Base-by-base conservation (phyloP, 2,888 invertebrate genomes). In the Amaurobius ferox region DNA sequence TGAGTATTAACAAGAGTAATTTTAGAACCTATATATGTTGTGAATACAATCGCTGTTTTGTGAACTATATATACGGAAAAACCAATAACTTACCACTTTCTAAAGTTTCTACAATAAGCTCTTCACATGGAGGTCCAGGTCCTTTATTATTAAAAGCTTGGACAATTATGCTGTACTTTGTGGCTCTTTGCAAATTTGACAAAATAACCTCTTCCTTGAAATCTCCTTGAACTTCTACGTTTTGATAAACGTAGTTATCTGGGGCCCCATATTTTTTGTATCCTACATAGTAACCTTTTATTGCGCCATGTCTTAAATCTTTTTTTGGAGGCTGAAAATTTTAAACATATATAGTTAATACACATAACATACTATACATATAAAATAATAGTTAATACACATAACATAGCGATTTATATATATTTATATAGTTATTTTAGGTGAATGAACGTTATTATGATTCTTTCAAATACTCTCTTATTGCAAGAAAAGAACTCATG, bases 251-350 rank as follows among this genome's bases (percentile, higher is more conserved):
- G 39, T 86, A 88, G 11, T 86, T 71, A 19, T 88, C 88, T 9
- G 71, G 26, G n/a, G 85, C 86, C 0, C 72, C 77, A 16, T 78
- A 72, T 1, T 77, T 44, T 68, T 88, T 88, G 35, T 89, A 89
- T 23, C 89, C 89, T 6, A 89, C 76, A 61, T 89, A 89, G 70
- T 89, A 89, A 13, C 89, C 89, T 81, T 88, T 88, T 7, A 89
- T 74, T 0, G 28, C 71, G 0, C 89, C 89, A 30, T 88, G 87
- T 13, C 79, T 44, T 19, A 85, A 32, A 29, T 88, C 88, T 32
- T 83, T 86, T 35, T 83, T 87, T 1, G 88, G 88, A 11, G 86
- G 78, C 88, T 88, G 28, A 3, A 35, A 35, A n/a, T n/a, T n/a
- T n/a, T n/a, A n/a, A n/a, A n/a, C n/a, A n/a, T n/a, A n/a, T n/a